phyloP scores from a whole-genome alignment of 2,888 invertebrate species.

The Epinotia nisella region DNA sequence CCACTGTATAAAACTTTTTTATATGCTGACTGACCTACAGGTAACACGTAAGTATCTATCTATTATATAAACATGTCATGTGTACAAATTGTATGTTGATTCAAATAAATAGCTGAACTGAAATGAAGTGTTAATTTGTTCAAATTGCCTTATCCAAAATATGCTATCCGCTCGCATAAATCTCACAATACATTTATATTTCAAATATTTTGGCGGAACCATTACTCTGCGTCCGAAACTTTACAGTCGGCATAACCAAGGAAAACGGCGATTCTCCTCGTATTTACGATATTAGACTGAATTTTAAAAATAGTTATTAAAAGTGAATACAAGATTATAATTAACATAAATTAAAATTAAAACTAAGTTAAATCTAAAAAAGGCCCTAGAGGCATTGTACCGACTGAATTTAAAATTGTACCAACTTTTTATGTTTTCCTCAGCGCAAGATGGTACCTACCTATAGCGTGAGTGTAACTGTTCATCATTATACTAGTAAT shows the following conservation, averaged over 20 bases:
- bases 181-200: slow-evolving; percentile 10
- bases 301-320: too few species aligned
- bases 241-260: slow-evolving; percentile 11
- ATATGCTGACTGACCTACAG: too few species aligned
- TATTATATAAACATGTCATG: too few species aligned
- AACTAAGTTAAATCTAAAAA: too few species aligned
- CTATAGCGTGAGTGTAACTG: background rate
- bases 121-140: slow-evolving; percentile 2
- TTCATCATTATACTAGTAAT: slow-evolving; percentile 8
- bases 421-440: slow-evolving; percentile 32
- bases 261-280: slow-evolving; percentile 16
- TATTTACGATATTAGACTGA: slow-evolving; percentile 14
- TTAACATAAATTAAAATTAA: too few species aligned
- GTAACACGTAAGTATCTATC: too few species aligned
- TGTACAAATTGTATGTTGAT: background rate
- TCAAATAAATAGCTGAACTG: background rate
- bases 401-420: slow-evolving; percentile 29
- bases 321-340: too few species aligned
- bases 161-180: background rate
- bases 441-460: slow-evolving; percentile 18
- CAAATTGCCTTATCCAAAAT: slow-evolving; percentile 3
- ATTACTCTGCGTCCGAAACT: slow-evolving; percentile 16
- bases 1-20: too few species aligned
- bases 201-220: slow-evolving; percentile 19
- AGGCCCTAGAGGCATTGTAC: too few species aligned